A percentile compares a stretch with the other conserved stretches of the same genome.
Evolutionary conservation across 1,140 invertebrate genomes (phyloP).

Genomic region (Rhagoletis pomonella): DNA sequence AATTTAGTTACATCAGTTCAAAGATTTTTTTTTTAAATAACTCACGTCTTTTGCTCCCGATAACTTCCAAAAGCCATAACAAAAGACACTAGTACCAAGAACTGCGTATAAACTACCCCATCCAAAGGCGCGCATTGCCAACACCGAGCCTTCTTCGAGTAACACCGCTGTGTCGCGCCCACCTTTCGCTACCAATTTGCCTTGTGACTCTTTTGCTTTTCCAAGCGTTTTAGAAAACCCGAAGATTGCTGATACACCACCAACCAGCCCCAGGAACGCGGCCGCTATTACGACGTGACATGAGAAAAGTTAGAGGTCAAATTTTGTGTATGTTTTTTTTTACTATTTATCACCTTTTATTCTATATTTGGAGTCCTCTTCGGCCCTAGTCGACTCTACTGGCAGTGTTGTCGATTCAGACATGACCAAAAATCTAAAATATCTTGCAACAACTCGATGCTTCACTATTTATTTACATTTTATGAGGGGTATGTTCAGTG

Average conservation of each 20-base stretch:
- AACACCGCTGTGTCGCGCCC: slow-evolving; percentile 79
- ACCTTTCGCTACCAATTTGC: slow-evolving; percentile 87
- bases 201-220: slow-evolving; percentile 86
- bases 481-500: not conserved
- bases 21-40: slow-evolving; percentile 24
- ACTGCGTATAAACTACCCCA: slow-evolving; percentile 92
- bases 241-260: slow-evolving; percentile 85
- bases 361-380: slow-evolving; percentile 30
- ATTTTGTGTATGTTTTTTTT: no score
- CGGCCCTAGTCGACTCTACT: not conserved
- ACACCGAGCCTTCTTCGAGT: slow-evolving; percentile 83
- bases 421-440: not conserved
- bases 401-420: not conserved
- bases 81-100: slow-evolving; percentile 86
- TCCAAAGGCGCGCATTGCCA: slow-evolving; percentile 88
- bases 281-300: slow-evolving; percentile 76
- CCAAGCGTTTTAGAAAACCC: slow-evolving; percentile 88
- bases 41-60: slow-evolving; percentile 87
- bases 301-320: not conserved
- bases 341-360: no score
- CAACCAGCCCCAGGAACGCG: slow-evolving; percentile 84
- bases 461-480: slow-evolving; percentile 19
- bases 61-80: slow-evolving; percentile 91
- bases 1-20: slow-evolving; percentile 31
- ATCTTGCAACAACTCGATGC: no score